Conservation (phyloP, 2,113 vertebrate genomes). For the Onychostoma macrolepis region DNA sequence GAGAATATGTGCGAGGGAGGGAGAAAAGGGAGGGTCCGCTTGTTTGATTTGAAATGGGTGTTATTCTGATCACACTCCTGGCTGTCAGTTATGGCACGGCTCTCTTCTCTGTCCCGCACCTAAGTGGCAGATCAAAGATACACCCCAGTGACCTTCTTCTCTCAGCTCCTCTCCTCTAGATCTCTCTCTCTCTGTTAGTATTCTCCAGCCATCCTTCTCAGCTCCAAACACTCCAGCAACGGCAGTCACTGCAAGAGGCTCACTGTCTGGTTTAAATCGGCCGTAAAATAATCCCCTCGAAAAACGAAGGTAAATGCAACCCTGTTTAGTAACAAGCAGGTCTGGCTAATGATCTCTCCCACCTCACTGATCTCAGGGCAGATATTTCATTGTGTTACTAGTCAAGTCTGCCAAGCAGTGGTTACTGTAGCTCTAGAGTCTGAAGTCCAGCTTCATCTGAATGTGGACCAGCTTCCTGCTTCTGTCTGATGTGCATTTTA, state of each 20-base stretch:
- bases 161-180: background rate
- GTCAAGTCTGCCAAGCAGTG: background rate
- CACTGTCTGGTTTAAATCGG: background rate
- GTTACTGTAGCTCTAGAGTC: background rate
- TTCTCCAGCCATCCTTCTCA: conserved; percentile 15
- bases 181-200: conserved; percentile 17
- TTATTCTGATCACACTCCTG: conserved; percentile 64
- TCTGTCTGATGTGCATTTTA: background rate
- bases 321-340: background rate
- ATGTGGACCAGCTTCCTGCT: background rate
- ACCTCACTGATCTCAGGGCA: background rate
- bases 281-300: background rate
- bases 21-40: conserved; percentile 36
- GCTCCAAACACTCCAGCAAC: conserved; percentile 20
- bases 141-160: conserved; percentile 46
- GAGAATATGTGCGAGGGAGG: conserved; percentile 4
- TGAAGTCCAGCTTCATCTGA: background rate
- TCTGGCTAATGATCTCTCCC: background rate
- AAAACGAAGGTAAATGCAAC: background rate
- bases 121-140: conserved; percentile 51
- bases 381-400: background rate
- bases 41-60: conserved; percentile 59
- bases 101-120: conserved; percentile 13
- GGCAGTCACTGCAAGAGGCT: background rate
- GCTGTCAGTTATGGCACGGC: conserved; percentile 51